Evolutionary conservation across 1,140 invertebrate genomes (phyloP).

Genomic region (Diorhabda carinulata): DNA sequence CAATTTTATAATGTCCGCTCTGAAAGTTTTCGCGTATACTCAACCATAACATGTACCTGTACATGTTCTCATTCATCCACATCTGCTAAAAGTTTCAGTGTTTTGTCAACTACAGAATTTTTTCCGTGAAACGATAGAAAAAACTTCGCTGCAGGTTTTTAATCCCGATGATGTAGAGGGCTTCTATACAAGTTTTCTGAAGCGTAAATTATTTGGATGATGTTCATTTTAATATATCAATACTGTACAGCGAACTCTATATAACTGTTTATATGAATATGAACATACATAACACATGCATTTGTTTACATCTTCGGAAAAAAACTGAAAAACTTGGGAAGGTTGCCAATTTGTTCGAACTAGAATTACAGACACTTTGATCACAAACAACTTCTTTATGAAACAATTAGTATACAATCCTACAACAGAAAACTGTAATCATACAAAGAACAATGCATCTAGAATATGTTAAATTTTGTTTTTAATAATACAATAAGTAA

Average conservation of each 20-base stretch:
- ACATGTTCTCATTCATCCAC: background rate
- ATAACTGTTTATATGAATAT: no score
- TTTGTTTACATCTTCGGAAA: no score
- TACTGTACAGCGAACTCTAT: background rate
- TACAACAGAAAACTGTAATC: no score
- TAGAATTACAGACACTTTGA: no score
- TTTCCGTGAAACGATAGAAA: background rate
- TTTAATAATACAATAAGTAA: no score
- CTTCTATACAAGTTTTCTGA: background rate
- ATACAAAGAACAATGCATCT: no score
- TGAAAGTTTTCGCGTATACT: background rate
- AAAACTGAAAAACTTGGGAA: no score
- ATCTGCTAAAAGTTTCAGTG: background rate
- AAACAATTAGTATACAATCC: no score
- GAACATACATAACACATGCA: no score
- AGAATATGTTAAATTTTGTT: no score
- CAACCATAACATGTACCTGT: background rate
- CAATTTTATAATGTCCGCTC: background rate
- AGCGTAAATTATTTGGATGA: background rate
- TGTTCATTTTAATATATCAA: background rate
- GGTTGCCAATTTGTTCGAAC: no score
- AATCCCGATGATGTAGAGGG: background rate
- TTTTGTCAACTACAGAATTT: constrained; percentile 1
- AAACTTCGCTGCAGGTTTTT: background rate
- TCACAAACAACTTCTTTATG: no score